These are phyloP conservation scores for Drosophila heteroneura DNA, from an alignment of 2,888 invertebrate species.

Conservation along the genomic window DNA sequence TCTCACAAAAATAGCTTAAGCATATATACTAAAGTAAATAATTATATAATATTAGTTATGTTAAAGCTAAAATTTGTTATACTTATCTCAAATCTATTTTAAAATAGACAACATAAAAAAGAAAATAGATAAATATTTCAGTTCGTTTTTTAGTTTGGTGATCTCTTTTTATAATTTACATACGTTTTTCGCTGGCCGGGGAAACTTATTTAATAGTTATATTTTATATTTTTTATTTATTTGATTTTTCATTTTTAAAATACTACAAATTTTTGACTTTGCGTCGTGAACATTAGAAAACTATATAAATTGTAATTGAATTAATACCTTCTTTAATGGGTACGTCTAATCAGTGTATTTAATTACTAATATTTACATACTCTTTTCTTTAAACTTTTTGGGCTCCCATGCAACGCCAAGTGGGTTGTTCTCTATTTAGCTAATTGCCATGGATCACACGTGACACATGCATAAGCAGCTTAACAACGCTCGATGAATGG, in stretches of 20 bases:
- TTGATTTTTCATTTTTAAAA: not conserved
- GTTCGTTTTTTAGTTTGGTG: not conserved
- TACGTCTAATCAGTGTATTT: not conserved
- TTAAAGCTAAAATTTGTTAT: not conserved
- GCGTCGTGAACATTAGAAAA: not conserved
- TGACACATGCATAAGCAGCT: slow-evolving; percentile 15
- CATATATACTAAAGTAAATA: not conserved
- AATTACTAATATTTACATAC: not conserved
- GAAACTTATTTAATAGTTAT: too few species aligned
- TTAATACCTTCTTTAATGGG: not conserved
- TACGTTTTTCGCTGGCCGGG: not conserved
- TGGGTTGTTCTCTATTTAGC: slow-evolving; percentile 34
- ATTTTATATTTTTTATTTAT: not conserved
- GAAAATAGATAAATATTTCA: not conserved
- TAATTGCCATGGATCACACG: slow-evolving; percentile 20
- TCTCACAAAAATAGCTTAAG: not conserved
- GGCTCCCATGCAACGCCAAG: not conserved
- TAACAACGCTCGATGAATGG: slow-evolving; percentile 42
- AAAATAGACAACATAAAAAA: not conserved
- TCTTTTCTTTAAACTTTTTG: not conserved
- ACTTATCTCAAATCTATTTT: not conserved
- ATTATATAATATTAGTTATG: not conserved
- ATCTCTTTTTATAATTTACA: not conserved
- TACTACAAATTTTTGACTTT: not conserved
- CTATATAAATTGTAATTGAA: not conserved